Evolutionary conservation across 2,113 vertebrate genomes (phyloP).

Genomic region (Falco punctatus): DNA sequence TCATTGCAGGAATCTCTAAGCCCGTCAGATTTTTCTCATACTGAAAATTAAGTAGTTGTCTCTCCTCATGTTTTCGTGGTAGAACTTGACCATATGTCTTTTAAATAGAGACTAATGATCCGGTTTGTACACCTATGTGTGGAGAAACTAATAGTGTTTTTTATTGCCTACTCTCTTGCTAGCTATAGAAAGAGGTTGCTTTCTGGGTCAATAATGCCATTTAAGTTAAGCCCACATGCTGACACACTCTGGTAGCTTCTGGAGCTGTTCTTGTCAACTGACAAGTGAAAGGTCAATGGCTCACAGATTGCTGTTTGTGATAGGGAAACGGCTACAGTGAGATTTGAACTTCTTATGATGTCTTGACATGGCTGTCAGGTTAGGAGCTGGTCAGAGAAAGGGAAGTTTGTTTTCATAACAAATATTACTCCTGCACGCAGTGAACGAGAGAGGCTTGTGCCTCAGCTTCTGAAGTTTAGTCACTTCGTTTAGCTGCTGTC

Average conservation of each 20-base stretch:
- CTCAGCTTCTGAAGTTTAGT: background rate
- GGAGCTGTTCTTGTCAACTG: constrained; percentile 4
- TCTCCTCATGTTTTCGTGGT: background rate
- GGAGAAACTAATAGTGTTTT: background rate
- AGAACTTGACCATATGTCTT: background rate
- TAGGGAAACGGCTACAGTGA: background rate
- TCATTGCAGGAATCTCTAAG: background rate
- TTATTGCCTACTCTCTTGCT: background rate
- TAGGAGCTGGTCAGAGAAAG: background rate
- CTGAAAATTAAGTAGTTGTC: background rate
- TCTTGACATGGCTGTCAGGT: background rate
- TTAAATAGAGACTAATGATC: constrained; percentile 20
- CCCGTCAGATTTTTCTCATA: background rate
- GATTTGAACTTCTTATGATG: background rate
- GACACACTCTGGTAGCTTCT: constrained; percentile 53
- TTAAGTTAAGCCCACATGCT: constrained; percentile 40
- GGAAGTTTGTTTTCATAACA: background rate
- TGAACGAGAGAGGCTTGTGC: background rate
- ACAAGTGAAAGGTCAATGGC: constrained; percentile 57
- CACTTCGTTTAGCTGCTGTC: background rate
- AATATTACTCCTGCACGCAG: background rate
- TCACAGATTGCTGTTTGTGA: constrained; percentile 39
- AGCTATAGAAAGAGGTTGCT: constrained; percentile 32
- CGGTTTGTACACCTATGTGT: background rate
- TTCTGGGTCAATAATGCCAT: constrained; percentile 68